Conservation (phyloP, 2,797 vertebrate genomes). For the Sebastes taczanowskii region DNA sequence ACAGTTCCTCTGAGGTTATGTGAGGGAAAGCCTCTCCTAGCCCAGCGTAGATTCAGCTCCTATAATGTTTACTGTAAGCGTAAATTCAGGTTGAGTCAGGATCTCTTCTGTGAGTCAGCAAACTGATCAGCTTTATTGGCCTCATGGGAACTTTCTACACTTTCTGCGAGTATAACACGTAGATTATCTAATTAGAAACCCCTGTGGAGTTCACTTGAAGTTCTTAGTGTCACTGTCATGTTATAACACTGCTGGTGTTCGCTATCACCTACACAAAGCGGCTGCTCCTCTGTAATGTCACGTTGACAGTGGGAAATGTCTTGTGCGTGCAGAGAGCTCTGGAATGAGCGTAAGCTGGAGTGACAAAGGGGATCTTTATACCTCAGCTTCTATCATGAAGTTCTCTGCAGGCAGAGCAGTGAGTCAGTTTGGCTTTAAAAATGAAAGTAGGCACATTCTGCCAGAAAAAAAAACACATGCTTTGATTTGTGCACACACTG, state of each 20-base stretch:
- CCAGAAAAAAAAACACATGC: constrained; percentile 10
- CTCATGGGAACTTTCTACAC: constrained; percentile 8
- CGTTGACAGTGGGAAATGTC: constrained; percentile 25
- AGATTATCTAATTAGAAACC: constrained; percentile 25
- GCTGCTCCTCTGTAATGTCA: constrained; percentile 40
- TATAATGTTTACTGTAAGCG: neutral
- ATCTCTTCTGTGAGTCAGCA: constrained; percentile 29
- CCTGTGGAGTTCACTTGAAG: constrained; percentile 10
- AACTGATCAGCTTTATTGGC: neutral
- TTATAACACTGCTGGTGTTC: constrained; percentile 18
- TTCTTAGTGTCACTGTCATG: constrained; percentile 35
- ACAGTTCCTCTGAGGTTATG: neutral
- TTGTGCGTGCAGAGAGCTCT: neutral
- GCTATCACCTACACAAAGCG: constrained; percentile 35
- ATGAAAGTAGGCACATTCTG: constrained; percentile 58
- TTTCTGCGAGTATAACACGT: neutral
- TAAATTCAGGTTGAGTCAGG: constrained; percentile 14
- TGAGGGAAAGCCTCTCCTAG: neutral
- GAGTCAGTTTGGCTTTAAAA: constrained; percentile 62
- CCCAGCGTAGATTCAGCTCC: neutral
- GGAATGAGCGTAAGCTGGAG: constrained; percentile 41
- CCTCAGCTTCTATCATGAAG: constrained; percentile 36
- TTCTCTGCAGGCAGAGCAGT: constrained; percentile 52
- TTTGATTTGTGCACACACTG: constrained; percentile 48
- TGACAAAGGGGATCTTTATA: constrained; percentile 51